Evolutionary conservation across 1,140 invertebrate genomes (phyloP).

Genomic region (Ptiloglossa arizonensis): DNA sequence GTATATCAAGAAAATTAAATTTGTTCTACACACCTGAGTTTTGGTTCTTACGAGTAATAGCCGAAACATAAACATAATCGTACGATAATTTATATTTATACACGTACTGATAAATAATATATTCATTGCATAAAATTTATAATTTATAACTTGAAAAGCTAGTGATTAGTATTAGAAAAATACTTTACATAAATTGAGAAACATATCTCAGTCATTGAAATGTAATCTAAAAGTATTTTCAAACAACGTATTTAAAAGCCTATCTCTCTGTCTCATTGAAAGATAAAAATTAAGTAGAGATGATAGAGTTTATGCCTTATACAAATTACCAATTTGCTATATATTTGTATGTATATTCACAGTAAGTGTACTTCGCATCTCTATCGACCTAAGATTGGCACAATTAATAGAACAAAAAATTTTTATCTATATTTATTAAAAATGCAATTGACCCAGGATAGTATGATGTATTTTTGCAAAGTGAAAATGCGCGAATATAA

Average conservation of each 20-base stretch:
- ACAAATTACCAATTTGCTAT: constrained; percentile 42
- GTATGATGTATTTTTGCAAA: constrained; percentile 40
- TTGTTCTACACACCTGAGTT: neutral
- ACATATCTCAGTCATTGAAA: neutral
- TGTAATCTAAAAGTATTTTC: constrained; percentile 38
- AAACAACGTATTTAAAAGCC: constrained; percentile 28
- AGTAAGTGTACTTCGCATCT: constrained; percentile 18
- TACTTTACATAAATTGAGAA: neutral
- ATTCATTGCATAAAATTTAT: constrained; percentile 1
- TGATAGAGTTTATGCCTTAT: constrained; percentile 43
- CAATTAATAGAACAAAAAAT: constrained; percentile 26
- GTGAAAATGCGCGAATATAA: constrained; percentile 19
- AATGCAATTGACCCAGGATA: constrained; percentile 18
- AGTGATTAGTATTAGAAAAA: constrained; percentile 29
- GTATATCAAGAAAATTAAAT: neutral
- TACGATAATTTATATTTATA: constrained; percentile 25
- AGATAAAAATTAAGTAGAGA: constrained; percentile 25
- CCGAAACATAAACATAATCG: neutral
- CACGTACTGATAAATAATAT: constrained; percentile 6
- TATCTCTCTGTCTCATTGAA: constrained; percentile 26
- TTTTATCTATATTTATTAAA: constrained; percentile 22
- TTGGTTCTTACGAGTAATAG: neutral
- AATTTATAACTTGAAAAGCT: constrained; percentile 20
- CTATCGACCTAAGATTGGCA: constrained; percentile 19
- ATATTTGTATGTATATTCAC: constrained; percentile 31